phyloP scores from a whole-genome alignment of 1,140 invertebrate species.

The Aphelenchoides fujianensis region DNA sequence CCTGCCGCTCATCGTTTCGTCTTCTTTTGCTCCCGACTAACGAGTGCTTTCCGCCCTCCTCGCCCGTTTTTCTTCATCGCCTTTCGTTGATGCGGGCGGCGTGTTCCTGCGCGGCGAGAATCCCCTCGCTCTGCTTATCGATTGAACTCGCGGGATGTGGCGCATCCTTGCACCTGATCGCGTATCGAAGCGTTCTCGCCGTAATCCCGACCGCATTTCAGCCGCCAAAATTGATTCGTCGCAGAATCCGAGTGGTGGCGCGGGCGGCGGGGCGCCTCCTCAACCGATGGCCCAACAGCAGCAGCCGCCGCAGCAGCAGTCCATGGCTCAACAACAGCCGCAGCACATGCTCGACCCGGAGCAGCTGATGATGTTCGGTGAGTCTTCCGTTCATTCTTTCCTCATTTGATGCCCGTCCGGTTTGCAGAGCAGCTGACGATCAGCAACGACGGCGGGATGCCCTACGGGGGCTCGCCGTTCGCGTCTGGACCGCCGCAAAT shows the following conservation, averaged over 20 bases:
- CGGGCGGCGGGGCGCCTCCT: constrained; percentile 1
- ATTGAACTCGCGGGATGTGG: too few relatives aligned
- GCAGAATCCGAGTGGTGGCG: constrained; percentile 17
- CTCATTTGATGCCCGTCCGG: neutral
- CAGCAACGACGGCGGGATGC: constrained; percentile 45
- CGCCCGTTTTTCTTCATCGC: too few relatives aligned
- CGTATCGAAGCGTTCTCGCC: too few relatives aligned
- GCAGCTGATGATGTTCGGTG: constrained; percentile 18
- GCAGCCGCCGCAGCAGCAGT: constrained; percentile 10
- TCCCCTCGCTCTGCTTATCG: neutral
- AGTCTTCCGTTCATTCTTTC: neutral
- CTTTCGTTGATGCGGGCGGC: too few relatives aligned
- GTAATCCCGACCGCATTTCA: neutral
- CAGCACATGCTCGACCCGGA: constrained; percentile 9
- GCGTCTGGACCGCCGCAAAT: constrained; percentile 34
- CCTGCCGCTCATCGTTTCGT: too few relatives aligned
- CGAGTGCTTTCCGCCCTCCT: too few relatives aligned
- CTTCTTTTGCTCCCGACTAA: too few relatives aligned
- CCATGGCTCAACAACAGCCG: neutral
- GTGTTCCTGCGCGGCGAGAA: too few relatives aligned
- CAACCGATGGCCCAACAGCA: constrained; percentile 11
- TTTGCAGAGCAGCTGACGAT: constrained; percentile 34
- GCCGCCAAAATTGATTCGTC: constrained; percentile 25
- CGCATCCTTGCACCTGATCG: too few relatives aligned
- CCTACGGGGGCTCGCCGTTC: constrained; percentile 31